Percentiles rank a stretch among this genome's conserved stretches.
Evolutionary conservation across 1,140 invertebrate genomes (phyloP).

Genomic region (Bombyx mandarina): DNA sequence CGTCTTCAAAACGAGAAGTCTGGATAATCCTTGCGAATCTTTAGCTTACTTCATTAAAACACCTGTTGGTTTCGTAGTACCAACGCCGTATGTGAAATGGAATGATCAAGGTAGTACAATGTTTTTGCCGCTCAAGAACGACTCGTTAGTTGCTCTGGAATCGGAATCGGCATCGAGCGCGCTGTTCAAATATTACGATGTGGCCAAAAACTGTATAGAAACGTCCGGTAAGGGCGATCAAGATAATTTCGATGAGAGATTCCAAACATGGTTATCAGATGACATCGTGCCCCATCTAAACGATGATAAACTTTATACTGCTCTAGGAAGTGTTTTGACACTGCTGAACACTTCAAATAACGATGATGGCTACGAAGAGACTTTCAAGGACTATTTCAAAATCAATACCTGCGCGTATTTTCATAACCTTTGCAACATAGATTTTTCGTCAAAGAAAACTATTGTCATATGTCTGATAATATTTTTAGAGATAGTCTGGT

Average conservation of each 20-base stretch:
- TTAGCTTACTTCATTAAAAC: constrained; percentile 42
- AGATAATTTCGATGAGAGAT: constrained; percentile 35
- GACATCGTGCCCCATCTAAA: constrained; percentile 44
- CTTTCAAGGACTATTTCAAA: constrained; percentile 10
- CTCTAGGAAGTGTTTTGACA: constrained; percentile 35
- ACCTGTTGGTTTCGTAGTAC: constrained; percentile 30
- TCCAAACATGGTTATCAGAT: constrained; percentile 37
- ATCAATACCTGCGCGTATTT: constrained; percentile 8
- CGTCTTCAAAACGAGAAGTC: constrained; percentile 16
- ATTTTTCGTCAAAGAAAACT: constrained; percentile 34
- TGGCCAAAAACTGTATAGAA: constrained; percentile 35
- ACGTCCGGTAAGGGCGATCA: constrained; percentile 11
- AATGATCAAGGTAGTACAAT: constrained; percentile 24
- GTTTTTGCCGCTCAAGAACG: constrained; percentile 46
- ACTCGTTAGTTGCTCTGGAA: constrained; percentile 28
- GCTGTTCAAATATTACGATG: constrained; percentile 41
- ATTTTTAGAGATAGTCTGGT: constrained; percentile 49
- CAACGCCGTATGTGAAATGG: constrained; percentile 45
- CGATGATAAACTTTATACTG: constrained; percentile 43
- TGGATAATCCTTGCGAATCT: constrained; percentile 28
- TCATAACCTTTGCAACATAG: constrained; percentile 12
- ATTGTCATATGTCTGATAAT: constrained; percentile 35
- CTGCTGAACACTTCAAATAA: constrained; percentile 36
- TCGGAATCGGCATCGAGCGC: constrained; percentile 26
- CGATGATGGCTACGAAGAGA: constrained; percentile 12